Evolutionary conservation across 37 sponge, comb jelly and placozoan species (phyloP).

Genomic region (Hexactinellida sp.): DNA sequence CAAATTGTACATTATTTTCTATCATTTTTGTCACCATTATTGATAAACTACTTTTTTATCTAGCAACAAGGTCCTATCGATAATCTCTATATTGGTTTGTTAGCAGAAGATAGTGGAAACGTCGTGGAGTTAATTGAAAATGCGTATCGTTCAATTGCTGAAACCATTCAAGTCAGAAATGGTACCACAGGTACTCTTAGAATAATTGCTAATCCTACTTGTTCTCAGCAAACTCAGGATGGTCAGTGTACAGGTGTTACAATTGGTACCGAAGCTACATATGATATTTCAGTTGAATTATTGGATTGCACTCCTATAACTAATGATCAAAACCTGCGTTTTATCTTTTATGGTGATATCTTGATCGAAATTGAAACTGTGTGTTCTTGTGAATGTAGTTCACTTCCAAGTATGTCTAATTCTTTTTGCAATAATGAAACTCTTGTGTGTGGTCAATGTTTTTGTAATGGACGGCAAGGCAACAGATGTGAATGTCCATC

Average conservation of each 20-base stretch:
- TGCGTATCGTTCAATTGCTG: conserved; percentile 13
- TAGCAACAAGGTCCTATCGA: conserved; percentile 11
- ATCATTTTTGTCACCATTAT: too few relatives aligned
- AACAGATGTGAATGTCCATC: conserved; percentile 4
- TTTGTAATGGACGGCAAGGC: neutral
- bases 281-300: neutral
- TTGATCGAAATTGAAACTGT: neutral
- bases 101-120: neutral
- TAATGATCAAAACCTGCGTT: neutral
- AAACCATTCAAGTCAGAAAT: neutral
- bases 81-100: conserved; percentile 3
- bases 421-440: neutral
- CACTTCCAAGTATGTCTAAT: neutral
- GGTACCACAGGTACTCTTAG: neutral
- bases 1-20: too few relatives aligned
- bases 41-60: too few relatives aligned
- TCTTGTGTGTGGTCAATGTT: neutral
- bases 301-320: neutral
- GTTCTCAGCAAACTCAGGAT: neutral
- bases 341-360: neutral
- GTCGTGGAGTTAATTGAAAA: neutral
- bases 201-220: neutral
- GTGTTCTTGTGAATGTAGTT: neutral
- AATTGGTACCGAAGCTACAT: neutral
- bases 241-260: neutral